Percentiles rank a stretch among this genome's conserved stretches.
These are phyloP conservation scores for Batillaria attramentaria DNA, from an alignment of 1,140 invertebrate species.

Conservation along the genomic window DNA sequence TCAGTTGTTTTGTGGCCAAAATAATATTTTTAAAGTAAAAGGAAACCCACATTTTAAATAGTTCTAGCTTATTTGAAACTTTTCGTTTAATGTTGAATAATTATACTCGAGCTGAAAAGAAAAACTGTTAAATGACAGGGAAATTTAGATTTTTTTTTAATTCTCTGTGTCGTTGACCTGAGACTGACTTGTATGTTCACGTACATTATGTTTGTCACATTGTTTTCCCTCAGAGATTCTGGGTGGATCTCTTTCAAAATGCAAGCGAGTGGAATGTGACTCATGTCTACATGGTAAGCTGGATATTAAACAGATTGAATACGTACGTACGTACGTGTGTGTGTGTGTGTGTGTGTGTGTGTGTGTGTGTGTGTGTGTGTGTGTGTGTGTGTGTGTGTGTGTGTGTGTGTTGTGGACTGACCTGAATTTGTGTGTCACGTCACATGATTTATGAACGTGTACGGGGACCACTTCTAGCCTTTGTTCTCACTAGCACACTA, in stretches of 20 bases:
- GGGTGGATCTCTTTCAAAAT: neutral
- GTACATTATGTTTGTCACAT: neutral
- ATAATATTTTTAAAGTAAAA: too few relatives aligned
- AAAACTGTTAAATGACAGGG: neutral
- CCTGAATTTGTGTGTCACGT: neutral
- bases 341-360: neutral
- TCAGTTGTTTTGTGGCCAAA: too few relatives aligned
- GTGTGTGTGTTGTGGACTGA: neutral
- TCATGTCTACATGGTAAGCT: neutral
- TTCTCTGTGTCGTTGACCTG: neutral
- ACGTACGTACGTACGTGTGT: neutral
- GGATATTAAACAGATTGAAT: neutral
- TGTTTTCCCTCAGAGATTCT: neutral
- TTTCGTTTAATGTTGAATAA: too few relatives aligned
- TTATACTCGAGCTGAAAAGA: too few relatives aligned
- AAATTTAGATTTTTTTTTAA: neutral
- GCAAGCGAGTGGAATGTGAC: neutral
- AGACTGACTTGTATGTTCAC: neutral
- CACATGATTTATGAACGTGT: neutral
- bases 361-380: constrained; percentile 24
- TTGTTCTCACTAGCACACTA: neutral
- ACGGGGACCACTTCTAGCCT: neutral
- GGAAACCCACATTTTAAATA: too few relatives aligned
- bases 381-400: constrained; percentile 26
- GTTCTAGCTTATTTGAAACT: too few relatives aligned